Percentiles rank a stretch among this genome's conserved stretches.
These are phyloP conservation scores for Lycorma delicatula DNA, from an alignment of 1,140 invertebrate species.

Conservation along the genomic window DNA sequence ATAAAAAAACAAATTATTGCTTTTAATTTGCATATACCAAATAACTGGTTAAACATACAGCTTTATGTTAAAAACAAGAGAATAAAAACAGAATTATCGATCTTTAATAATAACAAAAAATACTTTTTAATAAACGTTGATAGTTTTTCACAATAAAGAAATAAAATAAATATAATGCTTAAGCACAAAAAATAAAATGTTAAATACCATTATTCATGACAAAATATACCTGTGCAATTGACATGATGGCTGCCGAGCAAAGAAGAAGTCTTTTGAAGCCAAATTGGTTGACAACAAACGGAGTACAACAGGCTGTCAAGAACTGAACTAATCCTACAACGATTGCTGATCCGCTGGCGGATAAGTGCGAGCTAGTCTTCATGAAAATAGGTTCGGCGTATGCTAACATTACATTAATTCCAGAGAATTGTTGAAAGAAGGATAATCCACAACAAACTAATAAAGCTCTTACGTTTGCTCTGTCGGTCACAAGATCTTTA, in stretches of 20 bases:
- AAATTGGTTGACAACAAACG: conserved; percentile 12
- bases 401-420: conserved; percentile 10
- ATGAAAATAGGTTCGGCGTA: conserved; percentile 12
- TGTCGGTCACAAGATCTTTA: not conserved
- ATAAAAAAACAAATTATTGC: too few species aligned
- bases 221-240: conserved; percentile 8
- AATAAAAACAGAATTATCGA: too few species aligned
- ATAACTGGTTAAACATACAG: too few species aligned
- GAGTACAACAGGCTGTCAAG: conserved; percentile 7
- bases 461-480: not conserved
- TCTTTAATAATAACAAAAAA: too few species aligned
- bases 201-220: not conserved
- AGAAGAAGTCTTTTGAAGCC: conserved; percentile 7
- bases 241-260: not conserved
- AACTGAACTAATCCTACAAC: conserved; percentile 4
- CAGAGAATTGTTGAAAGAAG: conserved; percentile 10
- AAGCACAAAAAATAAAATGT: not conserved
- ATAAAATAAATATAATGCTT: not conserved
- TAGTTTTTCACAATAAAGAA: too few species aligned
- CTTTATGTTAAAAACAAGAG: too few species aligned
- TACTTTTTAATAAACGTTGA: too few species aligned
- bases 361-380: not conserved
- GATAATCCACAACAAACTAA: not conserved
- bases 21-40: too few species aligned
- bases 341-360: not conserved